phyloP scores from a whole-genome alignment of 2,797 vertebrate genomes.

The Selene dorsalis region DNA sequence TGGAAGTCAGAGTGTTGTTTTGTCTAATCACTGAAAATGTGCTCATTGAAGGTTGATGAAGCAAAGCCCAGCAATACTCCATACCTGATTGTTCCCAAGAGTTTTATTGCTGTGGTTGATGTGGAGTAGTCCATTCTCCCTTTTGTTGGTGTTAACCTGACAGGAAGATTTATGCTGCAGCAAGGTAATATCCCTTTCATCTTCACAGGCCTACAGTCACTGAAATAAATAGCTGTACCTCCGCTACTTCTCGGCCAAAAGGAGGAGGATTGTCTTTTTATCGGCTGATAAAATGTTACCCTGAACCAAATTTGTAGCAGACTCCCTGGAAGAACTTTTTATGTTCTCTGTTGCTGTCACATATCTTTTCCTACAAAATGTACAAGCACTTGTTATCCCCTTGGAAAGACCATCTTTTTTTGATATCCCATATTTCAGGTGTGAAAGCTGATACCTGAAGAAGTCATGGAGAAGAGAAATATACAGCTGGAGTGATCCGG shows the following conservation, averaged over 20 bases:
- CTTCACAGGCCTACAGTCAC: slow-evolving; percentile 16
- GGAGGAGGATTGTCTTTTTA: slow-evolving; percentile 29
- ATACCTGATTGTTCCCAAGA: slow-evolving; percentile 20
- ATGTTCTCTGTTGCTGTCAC: neutral
- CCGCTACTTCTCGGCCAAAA: neutral
- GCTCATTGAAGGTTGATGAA: neutral
- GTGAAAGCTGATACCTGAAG: slow-evolving; percentile 11
- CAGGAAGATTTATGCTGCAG: slow-evolving; percentile 52
- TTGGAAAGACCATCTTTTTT: neutral
- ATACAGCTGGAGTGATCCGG: neutral
- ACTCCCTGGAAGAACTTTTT: neutral
- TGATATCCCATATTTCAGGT: neutral
- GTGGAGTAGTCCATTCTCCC: slow-evolving; percentile 32
- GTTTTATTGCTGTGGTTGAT: slow-evolving; percentile 29
- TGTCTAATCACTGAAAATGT: neutral
- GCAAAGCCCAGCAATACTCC: slow-evolving; percentile 4
- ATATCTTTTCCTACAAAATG: neutral
- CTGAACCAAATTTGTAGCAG: slow-evolving; percentile 7
- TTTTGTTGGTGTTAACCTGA: slow-evolving; percentile 38
- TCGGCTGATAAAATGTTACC: neutral
- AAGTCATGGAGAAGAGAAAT: slow-evolving; percentile 5
- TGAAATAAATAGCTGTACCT: slow-evolving; percentile 9
- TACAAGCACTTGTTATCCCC: neutral
- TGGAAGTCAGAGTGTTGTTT: slow-evolving; percentile 28
- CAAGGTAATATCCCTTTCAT: slow-evolving; percentile 36